Conservation (phyloP, 2,797 vertebrate genomes). For the Phalanger gymnotis region DNA sequence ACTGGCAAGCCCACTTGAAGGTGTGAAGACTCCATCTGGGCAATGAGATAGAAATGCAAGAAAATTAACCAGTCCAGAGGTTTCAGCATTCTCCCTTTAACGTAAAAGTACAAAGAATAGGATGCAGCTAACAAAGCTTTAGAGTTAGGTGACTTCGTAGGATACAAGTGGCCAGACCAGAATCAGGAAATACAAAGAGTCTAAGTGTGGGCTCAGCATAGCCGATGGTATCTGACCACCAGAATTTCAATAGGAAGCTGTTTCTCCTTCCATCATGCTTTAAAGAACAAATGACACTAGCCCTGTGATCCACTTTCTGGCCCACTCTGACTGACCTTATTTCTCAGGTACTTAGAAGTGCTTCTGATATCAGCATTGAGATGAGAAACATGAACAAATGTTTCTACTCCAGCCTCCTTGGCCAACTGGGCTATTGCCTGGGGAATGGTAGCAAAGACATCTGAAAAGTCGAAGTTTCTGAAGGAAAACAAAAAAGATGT, state of each 20-base stretch:
- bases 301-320: neutral
- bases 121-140: neutral
- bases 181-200: neutral
- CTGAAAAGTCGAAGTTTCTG: conserved; percentile 94
- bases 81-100: neutral
- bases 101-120: neutral
- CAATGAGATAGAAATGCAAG: neutral
- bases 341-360: conserved; percentile 94
- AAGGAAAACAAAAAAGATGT: conserved; percentile 57
- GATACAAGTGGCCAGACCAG: neutral
- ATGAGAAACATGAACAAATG: conserved; percentile 94
- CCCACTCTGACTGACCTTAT: conserved; percentile 88
- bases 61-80: neutral
- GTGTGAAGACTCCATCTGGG: neutral
- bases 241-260: neutral
- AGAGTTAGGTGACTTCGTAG: neutral
- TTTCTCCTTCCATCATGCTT: neutral
- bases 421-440: conserved; percentile 88
- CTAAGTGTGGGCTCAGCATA: neutral
- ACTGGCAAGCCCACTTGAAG: neutral
- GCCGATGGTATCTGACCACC: neutral
- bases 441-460: conserved; percentile 92
- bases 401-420: conserved; percentile 91
- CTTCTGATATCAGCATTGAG: conserved; percentile 95
- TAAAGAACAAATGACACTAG: conserved; percentile 13